Evolutionary conservation across 1,140 invertebrate genomes (phyloP).

Genomic region (Saxidomus purpurata): DNA sequence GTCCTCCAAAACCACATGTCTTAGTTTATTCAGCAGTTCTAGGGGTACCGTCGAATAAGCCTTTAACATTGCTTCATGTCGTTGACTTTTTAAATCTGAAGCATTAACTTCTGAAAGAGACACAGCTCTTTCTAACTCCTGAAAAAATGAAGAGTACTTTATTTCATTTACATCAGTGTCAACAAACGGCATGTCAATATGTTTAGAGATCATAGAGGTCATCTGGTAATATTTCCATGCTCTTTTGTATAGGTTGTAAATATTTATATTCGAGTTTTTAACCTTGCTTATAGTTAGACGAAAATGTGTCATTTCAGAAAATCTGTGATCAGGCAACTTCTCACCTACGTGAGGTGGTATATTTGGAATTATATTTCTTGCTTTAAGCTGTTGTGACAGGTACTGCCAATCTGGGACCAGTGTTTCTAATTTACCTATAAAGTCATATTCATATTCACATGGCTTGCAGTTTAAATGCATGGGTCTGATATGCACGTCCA

Average conservation of each 20-base stretch:
- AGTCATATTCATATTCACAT: background rate
- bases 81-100: background rate
- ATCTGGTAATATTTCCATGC: slow-evolving; percentile 23
- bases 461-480: background rate
- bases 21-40: background rate
- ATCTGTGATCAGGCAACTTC: background rate
- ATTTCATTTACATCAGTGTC: background rate
- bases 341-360: background rate
- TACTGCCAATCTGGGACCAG: background rate
- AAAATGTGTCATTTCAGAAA: background rate
- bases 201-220: background rate
- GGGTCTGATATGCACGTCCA: background rate
- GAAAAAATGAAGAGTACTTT: background rate
- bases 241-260: background rate
- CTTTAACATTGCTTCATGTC: background rate
- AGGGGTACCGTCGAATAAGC: background rate
- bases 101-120: background rate
- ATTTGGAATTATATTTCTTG: too few relatives aligned
- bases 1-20: background rate
- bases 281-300: background rate
- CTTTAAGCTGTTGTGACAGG: too few relatives aligned
- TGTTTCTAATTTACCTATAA: slow-evolving; percentile 16
- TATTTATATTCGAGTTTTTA: background rate
- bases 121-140: background rate
- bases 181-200: background rate